phyloP scores from a whole-genome alignment of 2,797 vertebrate genomes.

The Mormyrops attenuatus region DNA sequence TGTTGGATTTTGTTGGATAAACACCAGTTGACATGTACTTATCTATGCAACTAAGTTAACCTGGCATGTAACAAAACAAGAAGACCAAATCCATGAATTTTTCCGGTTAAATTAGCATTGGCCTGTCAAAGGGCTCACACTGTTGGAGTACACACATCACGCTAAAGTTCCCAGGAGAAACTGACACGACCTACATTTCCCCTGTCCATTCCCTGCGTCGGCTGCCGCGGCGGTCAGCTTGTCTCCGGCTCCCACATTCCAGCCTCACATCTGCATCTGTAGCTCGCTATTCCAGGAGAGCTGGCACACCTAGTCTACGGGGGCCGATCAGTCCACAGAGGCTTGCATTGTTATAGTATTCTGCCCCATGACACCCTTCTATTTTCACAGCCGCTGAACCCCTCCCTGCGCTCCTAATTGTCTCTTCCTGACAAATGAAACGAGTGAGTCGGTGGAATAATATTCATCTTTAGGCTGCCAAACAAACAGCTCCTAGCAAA shows the following conservation, averaged over 20 bases:
- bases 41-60: background rate
- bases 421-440: conserved; percentile 21
- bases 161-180: background rate
- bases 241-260: conserved; percentile 55
- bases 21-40: background rate
- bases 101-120: background rate
- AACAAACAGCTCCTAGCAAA: background rate
- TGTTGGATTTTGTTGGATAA: background rate
- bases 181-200: background rate
- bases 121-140: background rate
- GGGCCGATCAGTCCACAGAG: conserved; percentile 34
- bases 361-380: conserved; percentile 39
- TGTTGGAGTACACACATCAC: background rate
- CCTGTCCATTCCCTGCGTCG: conserved; percentile 56
- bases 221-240: conserved; percentile 48
- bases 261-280: conserved; percentile 51
- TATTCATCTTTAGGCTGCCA: background rate
- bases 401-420: conserved; percentile 28
- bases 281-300: conserved; percentile 32
- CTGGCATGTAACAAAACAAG: background rate
- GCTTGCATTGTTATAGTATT: conserved; percentile 46
- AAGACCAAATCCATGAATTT: background rate
- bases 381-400: conserved; percentile 45
- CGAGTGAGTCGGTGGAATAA: background rate
- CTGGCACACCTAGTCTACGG: conserved; percentile 40